Conservation (phyloP, 92 coral and sea anemone genomes). For the Ricordea florida region DNA sequence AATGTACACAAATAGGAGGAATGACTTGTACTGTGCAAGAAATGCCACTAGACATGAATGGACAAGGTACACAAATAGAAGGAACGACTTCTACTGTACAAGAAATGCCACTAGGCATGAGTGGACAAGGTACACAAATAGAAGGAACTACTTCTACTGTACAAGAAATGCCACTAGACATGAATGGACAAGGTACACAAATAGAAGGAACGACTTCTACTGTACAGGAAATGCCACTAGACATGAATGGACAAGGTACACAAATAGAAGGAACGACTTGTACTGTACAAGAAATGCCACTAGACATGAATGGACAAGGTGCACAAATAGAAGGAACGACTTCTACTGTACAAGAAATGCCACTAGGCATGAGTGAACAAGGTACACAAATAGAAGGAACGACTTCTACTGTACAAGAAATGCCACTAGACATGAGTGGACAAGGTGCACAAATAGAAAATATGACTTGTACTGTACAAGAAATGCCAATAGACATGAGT, state of each 20-base stretch:
- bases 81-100: not conserved
- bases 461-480: no score
- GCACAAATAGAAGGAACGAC: no score
- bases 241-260: not conserved
- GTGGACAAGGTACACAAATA: not conserved
- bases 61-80: not conserved
- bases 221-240: not conserved
- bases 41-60: not conserved
- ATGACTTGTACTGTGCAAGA: not conserved
- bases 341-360: no score
- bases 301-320: not conserved
- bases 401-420: no score
- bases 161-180: not conserved
- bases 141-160: not conserved
- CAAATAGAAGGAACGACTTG: no score
- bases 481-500: no score
- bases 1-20: not conserved
- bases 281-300: slow-evolving; percentile 12
- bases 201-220: not conserved
- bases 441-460: no score
- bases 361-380: no score
- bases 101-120: not conserved
- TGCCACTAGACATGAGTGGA: no score
- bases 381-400: no score
- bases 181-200: not conserved